These are phyloP conservation scores for Drosophila peninsularis DNA, from an alignment of 2,888 invertebrate species.

Conservation along the genomic window DNA sequence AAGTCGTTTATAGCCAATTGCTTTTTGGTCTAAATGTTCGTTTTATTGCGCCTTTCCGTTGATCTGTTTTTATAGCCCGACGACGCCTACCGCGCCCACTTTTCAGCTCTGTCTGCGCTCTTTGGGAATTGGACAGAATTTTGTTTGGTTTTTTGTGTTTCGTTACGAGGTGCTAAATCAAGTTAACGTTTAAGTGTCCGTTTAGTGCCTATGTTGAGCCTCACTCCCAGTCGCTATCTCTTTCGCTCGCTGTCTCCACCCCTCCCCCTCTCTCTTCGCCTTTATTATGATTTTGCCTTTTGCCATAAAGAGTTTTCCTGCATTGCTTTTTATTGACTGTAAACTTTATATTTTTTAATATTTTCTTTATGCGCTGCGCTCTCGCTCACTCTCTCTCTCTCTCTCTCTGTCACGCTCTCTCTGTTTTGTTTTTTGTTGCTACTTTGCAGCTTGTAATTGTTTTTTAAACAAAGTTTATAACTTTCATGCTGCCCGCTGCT, in stretches of 20 bases:
- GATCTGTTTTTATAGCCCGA: conserved; percentile 65
- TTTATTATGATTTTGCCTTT: conserved; percentile 72
- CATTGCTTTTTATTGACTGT: conserved; percentile 72
- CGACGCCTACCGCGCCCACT: conserved; percentile 34
- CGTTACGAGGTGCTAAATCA: conserved; percentile 79
- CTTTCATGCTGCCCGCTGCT: conserved; percentile 55
- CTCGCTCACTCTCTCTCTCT: conserved; percentile 4
- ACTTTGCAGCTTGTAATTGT: conserved; percentile 69
- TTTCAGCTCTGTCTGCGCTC: conserved; percentile 37
- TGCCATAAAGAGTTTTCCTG: conserved; percentile 75
- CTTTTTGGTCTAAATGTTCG: conserved; percentile 4
- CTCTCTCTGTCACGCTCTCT: neutral
- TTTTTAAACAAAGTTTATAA: conserved; percentile 79
- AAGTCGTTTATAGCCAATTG: conserved; percentile 2
- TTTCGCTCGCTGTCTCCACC: neutral
- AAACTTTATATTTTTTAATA: conserved; percentile 66
- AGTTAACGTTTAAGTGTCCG: conserved; percentile 80
- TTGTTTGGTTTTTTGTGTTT: conserved; percentile 25
- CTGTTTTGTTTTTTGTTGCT: conserved; percentile 33
- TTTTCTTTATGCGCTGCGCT: conserved; percentile 64
- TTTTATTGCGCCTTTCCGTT: conserved; percentile 55
- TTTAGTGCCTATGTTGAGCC: conserved; percentile 69
- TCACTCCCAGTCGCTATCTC: conserved; percentile 1
- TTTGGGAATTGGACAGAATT: conserved; percentile 29
- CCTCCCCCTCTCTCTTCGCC: neutral